phyloP scores from a whole-genome alignment of 2,888 invertebrate genomes.

The Heliothis peltigera region DNA sequence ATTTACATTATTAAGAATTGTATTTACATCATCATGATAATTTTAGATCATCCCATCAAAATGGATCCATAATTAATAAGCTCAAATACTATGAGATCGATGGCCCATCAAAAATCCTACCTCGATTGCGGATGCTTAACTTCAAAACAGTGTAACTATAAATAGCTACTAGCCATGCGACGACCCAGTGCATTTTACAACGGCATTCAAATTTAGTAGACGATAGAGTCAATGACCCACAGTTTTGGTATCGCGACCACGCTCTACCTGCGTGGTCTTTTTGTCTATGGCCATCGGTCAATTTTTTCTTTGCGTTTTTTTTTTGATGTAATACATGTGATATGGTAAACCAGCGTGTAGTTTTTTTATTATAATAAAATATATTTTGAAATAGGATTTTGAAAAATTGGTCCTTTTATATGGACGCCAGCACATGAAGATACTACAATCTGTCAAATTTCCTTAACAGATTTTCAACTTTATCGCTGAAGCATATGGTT shows the following conservation, averaged over 20 bases:
- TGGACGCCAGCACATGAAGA: too few species aligned
- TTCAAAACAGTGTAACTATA: neutral
- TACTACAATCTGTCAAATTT: too few species aligned
- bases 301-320: neutral
- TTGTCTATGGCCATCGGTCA: conserved; percentile 4
- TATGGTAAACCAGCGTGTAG: neutral
- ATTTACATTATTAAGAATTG: too few species aligned
- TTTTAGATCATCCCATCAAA: too few species aligned
- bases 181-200: conserved; percentile 4
- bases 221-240: conserved; percentile 36
- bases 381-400: neutral
- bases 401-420: neutral
- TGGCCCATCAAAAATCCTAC: neutral
- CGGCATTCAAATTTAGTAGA: conserved; percentile 5
- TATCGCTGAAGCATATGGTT: too few species aligned
- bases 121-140: conserved; percentile 2
- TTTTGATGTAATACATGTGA: neutral
- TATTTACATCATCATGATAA: too few species aligned
- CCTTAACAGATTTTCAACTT: too few species aligned
- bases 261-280: conserved; percentile 26
- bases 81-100: neutral
- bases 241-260: conserved; percentile 22
- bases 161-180: neutral
- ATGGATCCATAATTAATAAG: conserved; percentile 2
- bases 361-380: too few species aligned